Base-by-base conservation (phyloP, 2,113 vertebrate species). In the Alethe castanea region DNA sequence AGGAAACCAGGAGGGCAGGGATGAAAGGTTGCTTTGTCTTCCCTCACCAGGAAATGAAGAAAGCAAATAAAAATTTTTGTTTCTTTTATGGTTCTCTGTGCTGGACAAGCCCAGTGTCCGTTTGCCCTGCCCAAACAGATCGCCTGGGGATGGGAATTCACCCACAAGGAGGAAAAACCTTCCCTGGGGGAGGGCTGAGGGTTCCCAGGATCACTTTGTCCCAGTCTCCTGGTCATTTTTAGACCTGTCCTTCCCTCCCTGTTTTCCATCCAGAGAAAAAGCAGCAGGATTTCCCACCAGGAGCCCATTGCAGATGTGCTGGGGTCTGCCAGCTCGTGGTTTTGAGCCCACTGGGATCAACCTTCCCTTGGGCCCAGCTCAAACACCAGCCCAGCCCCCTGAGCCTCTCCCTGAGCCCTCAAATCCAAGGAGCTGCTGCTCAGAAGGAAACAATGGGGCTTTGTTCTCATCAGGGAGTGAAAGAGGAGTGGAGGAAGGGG, bases 1-100 rank as follows among this genome's bases (percentile, higher is more conserved):
- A 54, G 3, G 54, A 36, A 84, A 12, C 4, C 6, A 14, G 52
- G 70, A 72, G 62, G 54, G 62, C 62, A 35, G 44, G 61, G 54
- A 56, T 91, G 61, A 94, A 91, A 81, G 73, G 61, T 57, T 36
- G 23, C 91, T 94, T 95, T 95, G 91, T 87, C 50, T 24, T 79
- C 9, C 36, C 45, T 45, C 53, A 91, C 40, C 5, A 84, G 96
- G 95, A 95, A 95, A 18, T 25, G 45, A 29, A 38, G 57, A 79
- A 38, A 80, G 78, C 78, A 95, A 94, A 95, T 42, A 94, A 35
- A 85, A 66, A 3, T 28, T 66, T 42, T 25, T 0, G 0, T 50
- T 71, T 67, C 5, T 66, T 81, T 76, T 71, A 67, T 65, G 69
- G 53, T 6, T 86, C 60, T 12, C 25, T 8, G 29, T 23, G 59